Evolutionary conservation across 2,113 vertebrate genomes (phyloP).

Genomic region (Psammodynastes pulverulentus): DNA sequence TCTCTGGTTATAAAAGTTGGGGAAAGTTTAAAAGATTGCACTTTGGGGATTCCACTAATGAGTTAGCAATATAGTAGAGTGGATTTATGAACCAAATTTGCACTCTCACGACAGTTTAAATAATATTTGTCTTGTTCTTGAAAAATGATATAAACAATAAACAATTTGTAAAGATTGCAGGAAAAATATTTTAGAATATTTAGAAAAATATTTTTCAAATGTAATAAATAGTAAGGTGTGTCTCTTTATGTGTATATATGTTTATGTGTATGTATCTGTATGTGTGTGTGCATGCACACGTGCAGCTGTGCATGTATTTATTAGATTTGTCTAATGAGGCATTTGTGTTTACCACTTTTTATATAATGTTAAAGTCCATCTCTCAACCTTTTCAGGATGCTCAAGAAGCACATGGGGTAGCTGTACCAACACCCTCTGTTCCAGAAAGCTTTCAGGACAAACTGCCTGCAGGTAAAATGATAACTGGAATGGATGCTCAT

Average conservation of each 20-base stretch:
- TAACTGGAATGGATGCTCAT: neutral
- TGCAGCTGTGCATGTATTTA: neutral
- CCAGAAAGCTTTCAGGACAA: constrained; percentile 71
- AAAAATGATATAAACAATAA: neutral
- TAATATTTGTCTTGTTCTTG: neutral
- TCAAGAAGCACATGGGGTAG: constrained; percentile 73
- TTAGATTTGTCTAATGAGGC: neutral
- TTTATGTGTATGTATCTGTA: neutral
- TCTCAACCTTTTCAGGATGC: constrained; percentile 61
- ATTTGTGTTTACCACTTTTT: neutral
- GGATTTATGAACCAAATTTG: neutral
- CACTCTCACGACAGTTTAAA: neutral
- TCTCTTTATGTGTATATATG: neutral
- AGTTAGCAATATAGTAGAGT: neutral
- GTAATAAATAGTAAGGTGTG: neutral
- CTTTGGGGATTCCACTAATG: neutral
- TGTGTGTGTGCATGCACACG: no score
- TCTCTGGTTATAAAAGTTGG: neutral
- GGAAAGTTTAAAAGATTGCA: neutral
- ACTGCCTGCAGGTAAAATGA: constrained; percentile 64
- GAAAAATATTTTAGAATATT: neutral
- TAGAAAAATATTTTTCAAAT: neutral
- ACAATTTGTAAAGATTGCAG: neutral
- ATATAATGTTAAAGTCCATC: neutral
- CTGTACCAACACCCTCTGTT: constrained; percentile 74